Evolutionary conservation across 2,888 invertebrate genomes (phyloP), one percentile per base, ranked within the genome.

Genomic region (Steinernema hermaphroditum): DNA sequence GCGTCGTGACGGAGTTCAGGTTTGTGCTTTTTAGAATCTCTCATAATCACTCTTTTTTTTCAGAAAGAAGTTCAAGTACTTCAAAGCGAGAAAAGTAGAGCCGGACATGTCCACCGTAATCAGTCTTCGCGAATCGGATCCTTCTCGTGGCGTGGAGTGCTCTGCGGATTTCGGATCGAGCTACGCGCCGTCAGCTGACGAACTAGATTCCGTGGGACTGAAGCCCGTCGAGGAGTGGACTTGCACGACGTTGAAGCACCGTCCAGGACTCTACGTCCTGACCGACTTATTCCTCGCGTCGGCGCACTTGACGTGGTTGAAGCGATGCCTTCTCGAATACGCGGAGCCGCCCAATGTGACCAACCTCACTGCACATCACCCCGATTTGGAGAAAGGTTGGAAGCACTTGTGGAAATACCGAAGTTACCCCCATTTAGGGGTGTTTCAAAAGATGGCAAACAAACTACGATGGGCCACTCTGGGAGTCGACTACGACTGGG

Each of bases 401-500:
- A n/a, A n/a, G n/a, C n/a, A n/a, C n/a, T n/a, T n/a, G n/a, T n/a
- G n/a, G n/a, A n/a, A n/a, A n/a, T n/a, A n/a, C n/a, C n/a, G n/a
- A n/a, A n/a, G n/a, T n/a, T n/a, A n/a, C n/a, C 0, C 50, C 50
- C 19, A 24, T 43, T 37, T 50, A 37, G 57, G 77, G 16, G 82
- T 78, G 12, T 70, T 77, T 41, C 57, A 69, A 34, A 72, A 71
- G n/a, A 74, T 75, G 8, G 74, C 74, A 1, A 75, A 89, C 62
- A 90, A 91, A 83, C 87, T 98, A 81, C 89, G 97, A 82, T 98
- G 98, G 98, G 91, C 92, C 0, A 98, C 97, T 0, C 88, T 97
- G 43, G 98, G 98, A 16, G 96, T 96, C 87, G 97, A 98, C 88
- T 96, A 98, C 88, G 92, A 98, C 87, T 98, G 98, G 97, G 92